Conservation (phyloP, 2,888 invertebrate genomes). For the Chloroclystis v-ata region DNA sequence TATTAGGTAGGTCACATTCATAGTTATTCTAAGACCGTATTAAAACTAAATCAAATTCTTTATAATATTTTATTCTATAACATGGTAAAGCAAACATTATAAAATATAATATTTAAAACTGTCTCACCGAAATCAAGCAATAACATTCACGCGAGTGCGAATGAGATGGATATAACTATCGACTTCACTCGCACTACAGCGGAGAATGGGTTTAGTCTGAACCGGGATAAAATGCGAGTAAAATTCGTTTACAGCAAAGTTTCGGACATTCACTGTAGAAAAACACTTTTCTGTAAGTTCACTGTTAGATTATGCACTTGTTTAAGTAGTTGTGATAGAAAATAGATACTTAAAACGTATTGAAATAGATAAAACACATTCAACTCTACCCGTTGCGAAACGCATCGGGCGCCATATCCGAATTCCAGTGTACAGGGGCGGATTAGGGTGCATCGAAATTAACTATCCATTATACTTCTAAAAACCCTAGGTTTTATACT, state of each 20-base stretch:
- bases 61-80: neutral
- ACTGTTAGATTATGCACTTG: conserved; percentile 21
- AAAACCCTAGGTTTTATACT: too few relatives aligned
- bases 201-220: conserved; percentile 38
- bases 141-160: conserved; percentile 52
- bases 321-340: conserved; percentile 18
- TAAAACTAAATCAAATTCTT: neutral
- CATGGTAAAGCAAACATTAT: conserved; percentile 9
- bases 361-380: conserved; percentile 54
- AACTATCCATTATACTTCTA: neutral
- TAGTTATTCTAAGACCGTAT: too few relatives aligned
- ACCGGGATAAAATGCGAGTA: conserved; percentile 52
- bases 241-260: conserved; percentile 48
- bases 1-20: too few relatives aligned
- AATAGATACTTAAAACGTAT: conserved; percentile 32
- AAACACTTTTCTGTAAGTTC: conserved; percentile 29
- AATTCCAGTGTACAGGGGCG: conserved; percentile 61
- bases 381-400: conserved; percentile 58
- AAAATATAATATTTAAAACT: conserved; percentile 18
- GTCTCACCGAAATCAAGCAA: conserved; percentile 33
- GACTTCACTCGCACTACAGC: conserved; percentile 49
- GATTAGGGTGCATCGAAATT: conserved; percentile 29
- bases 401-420: conserved; percentile 71
- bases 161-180: conserved; percentile 47
- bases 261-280: conserved; percentile 30